A percentile compares a stretch with the other conserved stretches of the same genome.
These are phyloP conservation scores for Gavia stellata DNA, from an alignment of 2,113 vertebrate genomes.

Conservation along the genomic window DNA sequence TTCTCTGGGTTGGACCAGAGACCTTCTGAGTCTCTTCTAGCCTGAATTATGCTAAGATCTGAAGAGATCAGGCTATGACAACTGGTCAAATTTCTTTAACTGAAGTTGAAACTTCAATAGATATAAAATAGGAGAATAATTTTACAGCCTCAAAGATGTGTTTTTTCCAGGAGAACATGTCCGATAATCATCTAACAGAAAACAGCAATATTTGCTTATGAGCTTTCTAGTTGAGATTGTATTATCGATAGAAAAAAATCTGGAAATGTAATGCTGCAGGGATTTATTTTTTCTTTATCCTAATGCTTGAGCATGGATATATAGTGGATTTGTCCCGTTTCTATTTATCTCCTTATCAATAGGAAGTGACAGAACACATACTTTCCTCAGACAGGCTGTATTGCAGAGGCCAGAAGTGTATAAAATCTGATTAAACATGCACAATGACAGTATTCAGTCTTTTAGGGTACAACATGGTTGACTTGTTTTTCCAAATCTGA, in stretches of 20 bases:
- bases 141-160: background rate
- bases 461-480: constrained; percentile 28
- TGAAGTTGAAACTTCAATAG: background rate
- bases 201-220: background rate
- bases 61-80: background rate
- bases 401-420: constrained; percentile 46
- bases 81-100: background rate
- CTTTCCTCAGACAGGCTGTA: constrained; percentile 13
- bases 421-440: constrained; percentile 60
- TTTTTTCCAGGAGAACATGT: background rate
- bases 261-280: background rate
- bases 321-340: background rate
- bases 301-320: background rate
- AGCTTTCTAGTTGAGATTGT: background rate
- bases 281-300: constrained; percentile 17
- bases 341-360: constrained; percentile 46
- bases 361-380: constrained; percentile 37
- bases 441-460: constrained; percentile 21
- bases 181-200: background rate
- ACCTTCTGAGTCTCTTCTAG: background rate
- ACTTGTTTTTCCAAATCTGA: constrained; percentile 16
- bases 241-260: background rate
- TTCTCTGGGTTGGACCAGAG: background rate
- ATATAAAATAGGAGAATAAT: background rate
- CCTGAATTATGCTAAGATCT: background rate